Conservation (phyloP, 2,113 vertebrate genomes). For the Leucosticte australis region DNA sequence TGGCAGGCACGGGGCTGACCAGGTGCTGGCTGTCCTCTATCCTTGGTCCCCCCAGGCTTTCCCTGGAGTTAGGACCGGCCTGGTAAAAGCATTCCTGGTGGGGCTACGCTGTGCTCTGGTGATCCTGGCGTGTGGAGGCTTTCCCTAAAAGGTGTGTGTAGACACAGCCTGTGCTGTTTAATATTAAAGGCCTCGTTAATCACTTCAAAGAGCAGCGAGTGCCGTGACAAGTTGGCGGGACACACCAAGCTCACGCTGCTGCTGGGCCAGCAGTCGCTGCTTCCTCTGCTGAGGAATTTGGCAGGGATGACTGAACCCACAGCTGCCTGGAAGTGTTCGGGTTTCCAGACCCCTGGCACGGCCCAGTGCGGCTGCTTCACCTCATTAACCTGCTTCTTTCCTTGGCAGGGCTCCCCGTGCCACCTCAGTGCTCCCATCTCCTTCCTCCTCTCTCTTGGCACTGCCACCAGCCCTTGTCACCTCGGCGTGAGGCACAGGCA, state of each 20-base stretch:
- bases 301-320: background rate
- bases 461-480: background rate
- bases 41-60: background rate
- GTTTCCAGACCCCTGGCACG: constrained; percentile 46
- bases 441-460: background rate
- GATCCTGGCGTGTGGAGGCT: background rate
- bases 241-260: background rate
- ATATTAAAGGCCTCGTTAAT: background rate
- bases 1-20: background rate
- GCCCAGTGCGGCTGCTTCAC: background rate
- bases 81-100: background rate
- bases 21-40: background rate
- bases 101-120: background rate
- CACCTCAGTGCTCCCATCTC: background rate
- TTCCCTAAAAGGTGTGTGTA: constrained; percentile 6
- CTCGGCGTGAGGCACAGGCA: background rate
- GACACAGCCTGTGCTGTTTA: background rate
- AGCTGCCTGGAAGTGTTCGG: background rate
- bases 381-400: constrained; percentile 6
- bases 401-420: background rate
- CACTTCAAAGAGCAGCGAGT: background rate
- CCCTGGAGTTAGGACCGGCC: background rate
- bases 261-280: background rate
- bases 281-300: constrained; percentile 22
- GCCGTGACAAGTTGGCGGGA: background rate